A percentile compares a stretch with the other conserved stretches of the same genome.
These are phyloP conservation scores for Thyatira batis DNA, from an alignment of 2,888 invertebrate genomes.

Conservation along the genomic window DNA sequence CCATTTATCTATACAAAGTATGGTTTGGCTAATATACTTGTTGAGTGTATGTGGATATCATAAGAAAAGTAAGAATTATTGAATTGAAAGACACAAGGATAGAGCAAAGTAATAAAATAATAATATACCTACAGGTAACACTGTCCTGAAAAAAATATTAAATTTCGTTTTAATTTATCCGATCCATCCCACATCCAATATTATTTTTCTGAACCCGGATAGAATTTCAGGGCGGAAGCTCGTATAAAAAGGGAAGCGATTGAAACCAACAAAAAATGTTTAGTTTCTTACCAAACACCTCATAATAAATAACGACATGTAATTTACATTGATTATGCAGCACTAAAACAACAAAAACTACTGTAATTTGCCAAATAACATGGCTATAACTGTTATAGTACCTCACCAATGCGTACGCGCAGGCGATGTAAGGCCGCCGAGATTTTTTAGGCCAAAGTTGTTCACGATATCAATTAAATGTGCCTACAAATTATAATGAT, in stretches of 20 bases:
- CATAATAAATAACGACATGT: not conserved
- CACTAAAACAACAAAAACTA: not conserved
- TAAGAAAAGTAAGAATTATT: too few relatives aligned
- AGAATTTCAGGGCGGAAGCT: too few relatives aligned
- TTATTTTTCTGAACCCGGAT: too few relatives aligned
- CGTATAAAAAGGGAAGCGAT: not conserved
- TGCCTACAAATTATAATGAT: not conserved
- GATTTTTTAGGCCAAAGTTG: slow-evolving; percentile 19
- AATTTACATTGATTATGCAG: not conserved
- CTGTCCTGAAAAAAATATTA: too few relatives aligned
- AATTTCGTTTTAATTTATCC: too few relatives aligned
- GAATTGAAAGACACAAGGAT: too few relatives aligned
- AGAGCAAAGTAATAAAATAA: too few relatives aligned
- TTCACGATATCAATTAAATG: slow-evolving; percentile 4
- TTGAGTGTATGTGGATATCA: too few relatives aligned
- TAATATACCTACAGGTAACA: too few relatives aligned
- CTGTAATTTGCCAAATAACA: not conserved
- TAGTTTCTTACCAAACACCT: not conserved
- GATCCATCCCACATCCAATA: too few relatives aligned
- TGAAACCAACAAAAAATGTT: not conserved
- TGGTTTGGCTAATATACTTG: too few relatives aligned
- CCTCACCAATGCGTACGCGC: not conserved
- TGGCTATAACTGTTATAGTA: not conserved
- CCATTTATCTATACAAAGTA: too few relatives aligned
- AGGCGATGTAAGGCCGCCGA: slow-evolving; percentile 13